Conservation (phyloP, 2,888 invertebrate genomes). For the Heliconius aoede region DNA sequence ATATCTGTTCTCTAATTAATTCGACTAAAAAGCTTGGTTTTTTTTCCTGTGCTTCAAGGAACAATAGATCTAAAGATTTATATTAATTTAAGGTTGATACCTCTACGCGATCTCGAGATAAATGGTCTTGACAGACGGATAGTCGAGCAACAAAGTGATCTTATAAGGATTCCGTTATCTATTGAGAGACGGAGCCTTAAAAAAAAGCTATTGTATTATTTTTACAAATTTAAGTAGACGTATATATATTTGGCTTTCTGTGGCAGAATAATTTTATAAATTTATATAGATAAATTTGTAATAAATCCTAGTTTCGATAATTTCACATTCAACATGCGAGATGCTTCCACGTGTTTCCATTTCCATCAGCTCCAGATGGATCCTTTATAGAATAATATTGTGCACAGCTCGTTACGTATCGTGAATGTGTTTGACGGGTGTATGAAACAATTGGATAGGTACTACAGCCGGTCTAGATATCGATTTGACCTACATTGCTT, state of each 20-base stretch:
- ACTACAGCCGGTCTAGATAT: slow-evolving; percentile 14
- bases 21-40: too few species aligned
- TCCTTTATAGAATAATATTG: not conserved
- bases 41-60: too few species aligned
- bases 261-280: too few species aligned
- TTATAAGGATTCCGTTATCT: too few species aligned
- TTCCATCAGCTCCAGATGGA: not conserved
- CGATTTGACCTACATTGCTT: slow-evolving; percentile 28
- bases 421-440: slow-evolving; percentile 33
- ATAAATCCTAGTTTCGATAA: not conserved
- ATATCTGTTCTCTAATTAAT: too few species aligned
- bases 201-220: too few species aligned
- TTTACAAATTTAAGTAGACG: not conserved
- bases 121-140: too few species aligned
- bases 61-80: too few species aligned
- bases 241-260: not conserved
- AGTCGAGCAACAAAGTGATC: too few species aligned
- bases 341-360: slow-evolving; percentile 8
- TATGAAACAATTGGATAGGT: slow-evolving; percentile 32
- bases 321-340: not conserved
- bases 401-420: not conserved
- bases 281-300: not conserved
- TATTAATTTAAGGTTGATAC: too few species aligned
- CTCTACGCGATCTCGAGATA: too few species aligned
- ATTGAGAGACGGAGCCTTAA: too few species aligned